Conservation (phyloP, 2,888 invertebrate genomes). For the Mesorhabditis spiculigera region DNA sequence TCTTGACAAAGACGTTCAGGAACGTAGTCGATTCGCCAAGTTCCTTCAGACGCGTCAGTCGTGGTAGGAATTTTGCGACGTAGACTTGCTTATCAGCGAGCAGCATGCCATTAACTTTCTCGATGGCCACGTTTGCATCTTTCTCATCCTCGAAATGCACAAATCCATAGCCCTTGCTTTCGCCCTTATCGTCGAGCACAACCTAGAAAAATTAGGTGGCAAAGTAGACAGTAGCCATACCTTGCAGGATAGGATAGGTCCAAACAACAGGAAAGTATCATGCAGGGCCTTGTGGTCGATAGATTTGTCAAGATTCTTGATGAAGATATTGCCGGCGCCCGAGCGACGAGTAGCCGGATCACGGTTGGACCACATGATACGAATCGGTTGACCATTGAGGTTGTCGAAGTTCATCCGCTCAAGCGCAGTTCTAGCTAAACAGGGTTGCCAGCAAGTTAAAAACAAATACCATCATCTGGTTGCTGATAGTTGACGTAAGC, state of each 20-base stretch:
- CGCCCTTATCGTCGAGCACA: constrained; percentile 62
- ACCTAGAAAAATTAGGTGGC: constrained; percentile 31
- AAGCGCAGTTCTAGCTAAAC: constrained; percentile 85
- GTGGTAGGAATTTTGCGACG: constrained; percentile 95
- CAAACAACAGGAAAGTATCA: constrained; percentile 97
- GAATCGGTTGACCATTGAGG: constrained; percentile 91
- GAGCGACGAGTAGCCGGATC: constrained; percentile 83
- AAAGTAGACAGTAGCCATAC: constrained; percentile 59
- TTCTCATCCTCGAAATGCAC: constrained; percentile 57
- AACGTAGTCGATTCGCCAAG: constrained; percentile 90
- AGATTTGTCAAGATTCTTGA: constrained; percentile 94
- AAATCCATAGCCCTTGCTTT: constrained; percentile 63
- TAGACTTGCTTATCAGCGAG: constrained; percentile 90
- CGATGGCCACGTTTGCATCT: constrained; percentile 75
- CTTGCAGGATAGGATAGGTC: constrained; percentile 96
- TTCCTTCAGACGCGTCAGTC: constrained; percentile 95
- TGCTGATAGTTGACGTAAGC: constrained; percentile 99
- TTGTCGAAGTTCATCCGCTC: constrained; percentile 99
- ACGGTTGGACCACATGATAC: constrained; percentile 99
- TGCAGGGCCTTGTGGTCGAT: constrained; percentile 99
- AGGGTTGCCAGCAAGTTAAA: too few relatives aligned
- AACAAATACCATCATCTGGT: constrained; percentile 84
- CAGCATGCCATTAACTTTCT: constrained; percentile 98
- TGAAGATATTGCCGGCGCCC: constrained; percentile 98
- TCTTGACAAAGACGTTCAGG: constrained; percentile 97